phyloP scores from a whole-genome alignment of 2,888 invertebrate genomes.

The Ligdia adustata region DNA sequence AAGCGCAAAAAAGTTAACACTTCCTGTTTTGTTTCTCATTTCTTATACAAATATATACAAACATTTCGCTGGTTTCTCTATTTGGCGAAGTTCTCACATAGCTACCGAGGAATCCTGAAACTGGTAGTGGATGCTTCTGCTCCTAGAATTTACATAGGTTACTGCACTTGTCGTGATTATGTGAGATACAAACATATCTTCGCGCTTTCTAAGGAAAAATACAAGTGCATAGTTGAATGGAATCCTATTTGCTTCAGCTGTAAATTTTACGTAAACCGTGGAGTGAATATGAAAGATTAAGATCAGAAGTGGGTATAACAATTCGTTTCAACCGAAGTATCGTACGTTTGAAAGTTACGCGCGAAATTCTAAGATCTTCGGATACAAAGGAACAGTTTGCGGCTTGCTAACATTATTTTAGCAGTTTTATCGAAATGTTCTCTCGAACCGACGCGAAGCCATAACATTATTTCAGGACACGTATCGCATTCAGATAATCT shows the following conservation, averaged over 20 bases:
- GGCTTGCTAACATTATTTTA: slow-evolving; percentile 54
- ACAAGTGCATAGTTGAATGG: slow-evolving; percentile 9
- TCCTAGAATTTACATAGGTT: slow-evolving; percentile 72
- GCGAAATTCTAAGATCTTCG: slow-evolving; percentile 32
- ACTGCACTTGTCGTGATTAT: slow-evolving; percentile 51
- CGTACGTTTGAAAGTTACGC: slow-evolving; percentile 29
- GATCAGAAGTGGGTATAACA: slow-evolving; percentile 32
- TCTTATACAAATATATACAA: slow-evolving; percentile 76
- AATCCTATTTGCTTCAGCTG: slow-evolving; percentile 12
- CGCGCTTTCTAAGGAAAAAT: slow-evolving; percentile 18
- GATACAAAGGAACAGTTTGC: slow-evolving; percentile 38
- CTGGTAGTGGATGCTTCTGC: slow-evolving; percentile 64
- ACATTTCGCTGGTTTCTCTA: slow-evolving; percentile 65
- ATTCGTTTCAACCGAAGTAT: slow-evolving; percentile 32
- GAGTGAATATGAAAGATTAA: slow-evolving; percentile 32
- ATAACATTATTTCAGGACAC: slow-evolving; percentile 79
- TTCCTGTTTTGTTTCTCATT: slow-evolving; percentile 67
- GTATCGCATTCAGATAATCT: slow-evolving; percentile 75
- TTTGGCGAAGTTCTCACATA: slow-evolving; percentile 72
- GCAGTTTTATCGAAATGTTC: slow-evolving; percentile 60
- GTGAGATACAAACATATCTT: slow-evolving; percentile 31
- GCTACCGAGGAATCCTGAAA: slow-evolving; percentile 67
- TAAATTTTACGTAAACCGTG: slow-evolving; percentile 12
- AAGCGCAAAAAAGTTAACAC: slow-evolving; percentile 52
- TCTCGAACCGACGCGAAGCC: slow-evolving; percentile 49